Conservation (phyloP, 2,888 invertebrate genomes). For the Euplexia lucipara region DNA sequence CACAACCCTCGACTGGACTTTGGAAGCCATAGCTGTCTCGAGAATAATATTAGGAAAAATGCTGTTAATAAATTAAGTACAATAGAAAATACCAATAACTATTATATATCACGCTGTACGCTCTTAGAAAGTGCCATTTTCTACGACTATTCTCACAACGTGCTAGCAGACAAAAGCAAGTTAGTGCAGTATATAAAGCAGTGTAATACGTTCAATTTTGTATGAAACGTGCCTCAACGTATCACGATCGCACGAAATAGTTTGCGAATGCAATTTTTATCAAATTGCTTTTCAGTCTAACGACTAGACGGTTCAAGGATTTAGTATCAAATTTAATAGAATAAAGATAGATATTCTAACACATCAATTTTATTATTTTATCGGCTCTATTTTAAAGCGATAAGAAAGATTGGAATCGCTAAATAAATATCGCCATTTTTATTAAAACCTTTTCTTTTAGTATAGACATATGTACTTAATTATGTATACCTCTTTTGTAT, state of each 20-base stretch:
- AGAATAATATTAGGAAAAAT: too few species aligned
- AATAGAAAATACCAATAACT: too few species aligned
- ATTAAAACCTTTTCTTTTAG: conserved; percentile 8
- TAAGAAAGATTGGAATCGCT: not conserved
- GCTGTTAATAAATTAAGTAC: too few species aligned
- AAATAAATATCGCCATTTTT: not conserved
- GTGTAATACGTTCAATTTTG: conserved; percentile 36
- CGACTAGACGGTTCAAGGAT: conserved; percentile 35
- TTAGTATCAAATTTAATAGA: conserved; percentile 48
- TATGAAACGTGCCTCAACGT: conserved; percentile 29
- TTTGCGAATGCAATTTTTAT: conserved; percentile 51
- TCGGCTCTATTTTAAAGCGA: conserved; percentile 13
- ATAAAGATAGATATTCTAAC: conserved; percentile 9
- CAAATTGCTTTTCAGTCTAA: conserved; percentile 50
- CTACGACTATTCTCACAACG: not conserved
- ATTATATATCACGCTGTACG: too few species aligned
- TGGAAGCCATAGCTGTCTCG: too few species aligned
- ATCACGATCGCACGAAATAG: conserved; percentile 31
- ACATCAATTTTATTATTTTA: conserved; percentile 23
- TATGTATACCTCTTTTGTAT: too few species aligned
- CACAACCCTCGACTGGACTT: too few species aligned
- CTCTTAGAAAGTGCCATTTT: not conserved
- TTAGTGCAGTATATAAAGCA: conserved; percentile 4
- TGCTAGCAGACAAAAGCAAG: conserved; percentile 3
- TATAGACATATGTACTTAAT: not conserved